phyloP scores from a whole-genome alignment of 2,797 vertebrate genomes.

The Eremophila alpestris region DNA sequence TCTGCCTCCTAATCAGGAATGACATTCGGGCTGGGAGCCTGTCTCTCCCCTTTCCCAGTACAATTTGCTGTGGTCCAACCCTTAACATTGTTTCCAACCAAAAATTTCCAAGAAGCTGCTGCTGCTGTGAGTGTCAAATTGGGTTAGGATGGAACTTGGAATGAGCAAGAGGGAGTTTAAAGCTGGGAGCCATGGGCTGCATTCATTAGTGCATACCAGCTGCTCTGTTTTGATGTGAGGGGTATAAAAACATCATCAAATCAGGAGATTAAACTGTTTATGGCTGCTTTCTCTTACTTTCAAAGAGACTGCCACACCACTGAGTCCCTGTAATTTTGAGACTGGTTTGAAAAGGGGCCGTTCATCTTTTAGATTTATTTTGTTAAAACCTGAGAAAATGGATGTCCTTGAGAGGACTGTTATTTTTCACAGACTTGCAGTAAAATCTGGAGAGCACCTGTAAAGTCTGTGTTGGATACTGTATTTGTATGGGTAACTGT shows the following conservation, averaged over 20 bases:
- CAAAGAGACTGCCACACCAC: not conserved
- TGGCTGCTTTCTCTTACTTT: not conserved
- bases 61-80: not conserved
- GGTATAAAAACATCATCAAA: not conserved
- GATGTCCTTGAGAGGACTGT: not conserved
- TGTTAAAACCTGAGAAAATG: not conserved
- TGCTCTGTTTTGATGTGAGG: not conserved
- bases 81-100: accelerated
- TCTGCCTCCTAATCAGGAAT: not conserved
- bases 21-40: not conserved
- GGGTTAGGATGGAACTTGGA: not conserved
- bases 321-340: not conserved
- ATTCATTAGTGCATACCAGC: not conserved
- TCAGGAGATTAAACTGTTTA: not conserved
- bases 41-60: not conserved
- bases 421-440: not conserved
- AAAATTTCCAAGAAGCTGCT: not conserved
- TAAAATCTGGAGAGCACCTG: not conserved
- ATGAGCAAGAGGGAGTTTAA: not conserved
- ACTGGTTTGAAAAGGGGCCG: not conserved
- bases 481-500: not conserved
- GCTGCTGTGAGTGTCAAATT: not conserved
- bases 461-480: not conserved
- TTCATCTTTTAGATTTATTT: slow-evolving; percentile 8
- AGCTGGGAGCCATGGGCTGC: not conserved